Evolutionary conservation across 1,140 invertebrate genomes (phyloP), one percentile per base, ranked within the genome.

Genomic region (Pentalonia nigronervosa): DNA sequence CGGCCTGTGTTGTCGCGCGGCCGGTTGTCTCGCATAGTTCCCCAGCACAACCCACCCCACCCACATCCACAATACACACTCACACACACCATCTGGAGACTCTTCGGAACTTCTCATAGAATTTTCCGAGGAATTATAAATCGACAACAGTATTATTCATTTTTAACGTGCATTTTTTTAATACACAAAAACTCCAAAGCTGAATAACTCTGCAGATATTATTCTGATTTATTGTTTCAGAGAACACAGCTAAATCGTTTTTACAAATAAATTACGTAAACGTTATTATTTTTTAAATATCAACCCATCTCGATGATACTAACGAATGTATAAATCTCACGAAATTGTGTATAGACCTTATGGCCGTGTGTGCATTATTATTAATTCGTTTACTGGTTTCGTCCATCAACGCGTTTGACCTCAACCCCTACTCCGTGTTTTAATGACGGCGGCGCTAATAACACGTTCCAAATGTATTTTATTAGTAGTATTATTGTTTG

Each of bases 81-180:
- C n/a, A 76, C 30, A 67, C 60, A 6, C 60, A n/a, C 60, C 60
- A 76, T 34, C 60, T 76, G 60, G 60, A n/a, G 21, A 76, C 60
- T 84, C 41, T 84, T 84, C 83, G 23, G n/a, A n/a, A 53, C 21
- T 48, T 36, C n/a, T 53, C 87, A n/a, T 53, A 47, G 30, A 81
- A n/a, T 91, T 83, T 91, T 83, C 67, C 2, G 8, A 34, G 4
- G n/a, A 83, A 91, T 48, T 76, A 50, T 83, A 67, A 83, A 48
- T 91, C 45, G 90, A 21, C 90, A 30, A 81, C n/a, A 76, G 20
- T 81, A 84, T 36, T 21, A 83, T 36, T 83, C n/a, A 83, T 83
- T 83, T 41, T 45, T 25, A 34, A 41, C 83, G 36, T 23, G 83
- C 36, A 36, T 8, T n/a, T n/a, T 76, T n/a, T n/a, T 76, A 41